Evolutionary conservation across 1,140 invertebrate species (phyloP).

Genomic region (Drosophila melanogaster): Release_6_plus_ISO1_MT NC_004354.4:11894501-11895000

Average conservation of each 20-base stretch:
- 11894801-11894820: constrained; percentile 52
- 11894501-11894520: constrained; percentile 37
- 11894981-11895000: constrained; percentile 41
- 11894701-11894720: constrained; percentile 3
- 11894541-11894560: constrained; percentile 9
- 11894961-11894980: constrained; percentile 50
- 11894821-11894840: constrained; percentile 13
- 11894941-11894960: constrained; percentile 68
- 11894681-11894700: constrained; percentile 22
- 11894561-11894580: constrained; percentile 29
- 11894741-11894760: constrained; percentile 1
- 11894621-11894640: constrained; percentile 7
- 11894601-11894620: constrained; percentile 33
- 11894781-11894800: constrained; percentile 59
- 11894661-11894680: constrained; percentile 17
- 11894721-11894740: constrained; percentile 25
- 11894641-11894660: constrained; percentile 14
- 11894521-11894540: constrained; percentile 16
- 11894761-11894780: constrained; percentile 56
- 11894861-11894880: constrained; percentile 49
- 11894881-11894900: constrained; percentile 27
- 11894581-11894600: constrained; percentile 36
- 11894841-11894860: constrained; percentile 9
- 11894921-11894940: constrained; percentile 43
- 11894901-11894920: constrained; percentile 22